Base-by-base conservation (phyloP, 2,113 vertebrate genomes). In the Anolis carolinensis region DNA sequence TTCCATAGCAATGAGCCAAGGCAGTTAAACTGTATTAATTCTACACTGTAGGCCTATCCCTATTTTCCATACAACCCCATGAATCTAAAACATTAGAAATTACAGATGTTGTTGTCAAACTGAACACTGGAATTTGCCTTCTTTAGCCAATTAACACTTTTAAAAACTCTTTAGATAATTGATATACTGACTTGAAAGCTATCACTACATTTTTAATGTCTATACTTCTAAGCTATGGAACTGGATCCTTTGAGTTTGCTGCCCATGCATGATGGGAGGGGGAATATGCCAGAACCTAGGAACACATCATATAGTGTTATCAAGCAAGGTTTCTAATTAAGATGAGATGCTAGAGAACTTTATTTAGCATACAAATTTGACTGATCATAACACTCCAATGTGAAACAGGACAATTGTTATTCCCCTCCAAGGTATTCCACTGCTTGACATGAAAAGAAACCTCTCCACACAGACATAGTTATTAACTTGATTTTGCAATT, bases 291-390 rank as follows among this genome's bases (percentile, higher is more conserved):
- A 39, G 36, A 3, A 32, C 21, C 18, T 25, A 7, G 77, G 25
- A 5, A 72, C 0, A 0, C 0, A 4, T 8, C 52, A 48, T 8
- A 55, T 23, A 50, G 32, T 2, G 8, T 36, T 27, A 9, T 10
- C 30, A 86, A 81, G 44, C 1, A 1, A 23, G 5, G 18, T 8
- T 11, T 72, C 27, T 76, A 73, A 7, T 67, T 9, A 18, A n/a
- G 62, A 11, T 1, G 16, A 75, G 44, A 75, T 75, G 73, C 73
- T 48, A 23, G 23, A 4, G 39, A 36, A 75, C 11, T 23, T 48
- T 23, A 48, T 75, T 13, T 5, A 25, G 73, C 27, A 75, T 75
- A 32, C 36, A 75, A 48, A 48, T 75, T 7, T 68, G 65, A 5
- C 65, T 48, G 44, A 27, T 48, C 73, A 36, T 48, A 14, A 27